Evolutionary conservation across 1,140 invertebrate genomes (phyloP).

Genomic region (Hyphantria cunea): DNA sequence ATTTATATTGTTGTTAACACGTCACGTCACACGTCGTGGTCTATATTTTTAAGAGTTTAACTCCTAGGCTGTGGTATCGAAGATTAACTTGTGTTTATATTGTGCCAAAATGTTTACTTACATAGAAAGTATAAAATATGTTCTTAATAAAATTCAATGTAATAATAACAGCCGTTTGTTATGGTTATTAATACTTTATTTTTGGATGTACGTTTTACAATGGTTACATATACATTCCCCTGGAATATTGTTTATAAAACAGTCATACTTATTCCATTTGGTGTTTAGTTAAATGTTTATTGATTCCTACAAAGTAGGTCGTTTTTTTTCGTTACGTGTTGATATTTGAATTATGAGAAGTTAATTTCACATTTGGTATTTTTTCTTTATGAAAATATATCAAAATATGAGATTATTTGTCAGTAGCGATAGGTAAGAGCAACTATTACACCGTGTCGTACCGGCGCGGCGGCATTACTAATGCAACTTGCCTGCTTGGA

Average conservation of each 20-base stretch:
- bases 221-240: constrained; percentile 20
- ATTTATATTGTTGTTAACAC: neutral
- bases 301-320: no score
- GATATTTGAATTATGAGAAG: no score
- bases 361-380: no score
- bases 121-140: neutral
- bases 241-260: constrained; percentile 11
- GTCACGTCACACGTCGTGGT: neutral
- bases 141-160: constrained; percentile 4
- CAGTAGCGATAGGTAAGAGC: no score
- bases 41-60: neutral
- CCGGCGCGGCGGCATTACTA: no score
- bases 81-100: constrained; percentile 14
- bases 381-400: no score
- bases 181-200: constrained; percentile 10
- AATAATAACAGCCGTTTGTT: neutral
- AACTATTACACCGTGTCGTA: no score
- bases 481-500: no score
- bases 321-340: no score
- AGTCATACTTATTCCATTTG: no score
- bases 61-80: constrained; percentile 8
- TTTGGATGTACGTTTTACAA: constrained; percentile 21
- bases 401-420: no score
- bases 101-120: constrained; percentile 18
- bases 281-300: no score